phyloP scores from a whole-genome alignment of 2,113 vertebrate species.

The Clupea harengus region DNA sequence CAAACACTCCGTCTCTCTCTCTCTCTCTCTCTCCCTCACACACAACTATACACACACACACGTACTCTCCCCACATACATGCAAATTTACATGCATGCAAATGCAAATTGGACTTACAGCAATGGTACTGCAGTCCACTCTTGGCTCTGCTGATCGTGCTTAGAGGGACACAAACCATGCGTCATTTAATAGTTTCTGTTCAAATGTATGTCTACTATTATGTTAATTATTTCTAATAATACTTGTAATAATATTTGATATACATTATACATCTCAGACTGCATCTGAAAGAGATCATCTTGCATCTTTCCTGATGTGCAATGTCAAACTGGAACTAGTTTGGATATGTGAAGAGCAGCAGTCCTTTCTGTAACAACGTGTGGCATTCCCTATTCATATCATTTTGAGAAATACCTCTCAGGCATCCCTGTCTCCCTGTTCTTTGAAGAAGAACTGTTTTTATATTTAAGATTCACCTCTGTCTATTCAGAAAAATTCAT shows the following conservation, averaged over 20 bases:
- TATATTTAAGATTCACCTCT: background rate
- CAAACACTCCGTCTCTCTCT: background rate
- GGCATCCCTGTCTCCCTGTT: background rate
- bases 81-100: background rate
- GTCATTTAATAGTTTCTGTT: background rate
- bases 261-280: background rate
- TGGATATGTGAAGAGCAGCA: background rate
- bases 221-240: background rate
- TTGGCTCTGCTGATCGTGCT: background rate
- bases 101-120: background rate
- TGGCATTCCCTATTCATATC: background rate
- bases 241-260: background rate
- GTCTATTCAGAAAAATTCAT: background rate
- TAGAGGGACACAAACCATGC: background rate
- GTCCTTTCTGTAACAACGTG: background rate
- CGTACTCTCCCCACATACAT: background rate
- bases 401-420: background rate
- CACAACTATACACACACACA: conserved; percentile 19
- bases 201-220: background rate
- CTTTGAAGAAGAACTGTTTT: background rate
- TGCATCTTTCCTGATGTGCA: too few relatives aligned
- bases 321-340: background rate
- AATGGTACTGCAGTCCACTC: background rate
- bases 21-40: conserved; percentile 2
- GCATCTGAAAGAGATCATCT: background rate